Conservation (phyloP, 1,140 invertebrate species). For the Gonioctena quinquepunctata region DNA sequence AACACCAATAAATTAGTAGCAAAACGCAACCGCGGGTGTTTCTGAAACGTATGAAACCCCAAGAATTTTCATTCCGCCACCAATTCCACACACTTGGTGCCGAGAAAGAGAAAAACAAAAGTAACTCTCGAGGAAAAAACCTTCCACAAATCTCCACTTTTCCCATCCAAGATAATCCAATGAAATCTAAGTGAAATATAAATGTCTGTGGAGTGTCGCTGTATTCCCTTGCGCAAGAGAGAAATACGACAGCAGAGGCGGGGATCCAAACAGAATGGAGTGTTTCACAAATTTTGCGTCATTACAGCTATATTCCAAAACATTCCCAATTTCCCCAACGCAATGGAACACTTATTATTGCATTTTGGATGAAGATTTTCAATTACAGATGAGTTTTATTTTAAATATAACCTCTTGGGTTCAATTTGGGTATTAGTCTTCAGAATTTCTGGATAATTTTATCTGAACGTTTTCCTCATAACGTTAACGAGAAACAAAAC, state of each 20-base stretch:
- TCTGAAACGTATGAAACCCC: not conserved
- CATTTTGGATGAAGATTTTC: too few relatives aligned
- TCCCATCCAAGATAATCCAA: slow-evolving; percentile 26
- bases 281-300: too few relatives aligned
- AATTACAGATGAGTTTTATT: too few relatives aligned
- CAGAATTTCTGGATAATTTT: too few relatives aligned
- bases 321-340: too few relatives aligned
- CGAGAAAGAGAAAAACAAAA: slow-evolving; percentile 12
- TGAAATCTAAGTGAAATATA: slow-evolving; percentile 32
- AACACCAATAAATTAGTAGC: not conserved
- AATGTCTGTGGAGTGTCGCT: slow-evolving; percentile 25
- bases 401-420: too few relatives aligned
- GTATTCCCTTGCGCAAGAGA: not conserved
- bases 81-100: slow-evolving; percentile 17
- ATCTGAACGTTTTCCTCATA: too few relatives aligned
- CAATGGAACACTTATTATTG: too few relatives aligned
- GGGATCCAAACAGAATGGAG: too few relatives aligned
- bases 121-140: slow-evolving; percentile 15
- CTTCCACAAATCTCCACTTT: slow-evolving; percentile 29
- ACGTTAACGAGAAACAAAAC: too few relatives aligned
- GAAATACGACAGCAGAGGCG: slow-evolving; percentile 9
- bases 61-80: slow-evolving; percentile 2
- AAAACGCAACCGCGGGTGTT: not conserved
- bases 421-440: too few relatives aligned
- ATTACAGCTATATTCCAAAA: too few relatives aligned